Conservation (phyloP, 2,797 vertebrate genomes). For the Pelochelys cantorii region DNA sequence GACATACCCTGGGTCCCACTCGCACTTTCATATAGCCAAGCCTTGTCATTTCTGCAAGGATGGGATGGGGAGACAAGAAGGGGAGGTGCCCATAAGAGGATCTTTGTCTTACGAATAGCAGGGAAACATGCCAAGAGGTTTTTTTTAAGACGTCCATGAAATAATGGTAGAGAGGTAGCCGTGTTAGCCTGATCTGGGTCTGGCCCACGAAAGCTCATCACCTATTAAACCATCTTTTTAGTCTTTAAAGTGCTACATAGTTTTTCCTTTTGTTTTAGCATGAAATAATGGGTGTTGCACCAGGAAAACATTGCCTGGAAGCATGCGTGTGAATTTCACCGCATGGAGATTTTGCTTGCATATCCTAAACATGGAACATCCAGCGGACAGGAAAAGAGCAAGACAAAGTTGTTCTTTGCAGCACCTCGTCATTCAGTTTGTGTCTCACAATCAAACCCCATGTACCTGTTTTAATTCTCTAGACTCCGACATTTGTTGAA, state of each 20-base stretch:
- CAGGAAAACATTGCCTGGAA: not conserved
- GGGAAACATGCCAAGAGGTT: no score
- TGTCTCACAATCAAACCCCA: rapidly evolving
- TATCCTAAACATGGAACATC: not conserved
- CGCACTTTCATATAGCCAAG: not conserved
- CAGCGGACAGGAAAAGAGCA: rapidly evolving
- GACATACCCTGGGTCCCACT: no score
- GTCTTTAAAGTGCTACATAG: no score
- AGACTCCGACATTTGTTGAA: not conserved
- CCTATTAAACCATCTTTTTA: no score
- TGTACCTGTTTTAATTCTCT: not conserved
- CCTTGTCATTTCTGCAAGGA: not conserved
- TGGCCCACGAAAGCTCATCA: no score
- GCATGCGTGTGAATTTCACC: not conserved
- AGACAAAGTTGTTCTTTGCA: rapidly evolving
- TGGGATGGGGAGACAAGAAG: not conserved
- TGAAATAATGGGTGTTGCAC: not conserved
- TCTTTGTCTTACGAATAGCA: rapidly evolving
- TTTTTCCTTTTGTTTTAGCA: no score
- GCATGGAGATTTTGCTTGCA: no score
- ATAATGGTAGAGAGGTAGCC: not conserved
- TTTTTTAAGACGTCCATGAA: rapidly evolving
- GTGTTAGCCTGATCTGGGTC: no score
- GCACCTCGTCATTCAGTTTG: not conserved
- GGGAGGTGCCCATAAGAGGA: not conserved